phyloP scores from a whole-genome alignment of 2,888 invertebrate genomes.

The Drosophila longiperda region DNA sequence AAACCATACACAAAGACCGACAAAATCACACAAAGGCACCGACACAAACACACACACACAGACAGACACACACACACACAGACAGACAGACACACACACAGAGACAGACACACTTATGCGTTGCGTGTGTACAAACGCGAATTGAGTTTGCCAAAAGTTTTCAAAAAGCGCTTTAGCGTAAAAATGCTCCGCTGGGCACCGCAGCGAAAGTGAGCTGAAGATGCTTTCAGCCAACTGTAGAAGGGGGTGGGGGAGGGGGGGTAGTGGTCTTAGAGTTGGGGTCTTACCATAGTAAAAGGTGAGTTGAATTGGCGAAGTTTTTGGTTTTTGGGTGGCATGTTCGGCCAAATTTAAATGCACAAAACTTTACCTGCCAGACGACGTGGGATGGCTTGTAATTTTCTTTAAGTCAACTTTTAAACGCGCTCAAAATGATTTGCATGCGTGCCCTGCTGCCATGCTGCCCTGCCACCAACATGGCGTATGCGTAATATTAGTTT shows the following conservation, averaged over 20 bases:
- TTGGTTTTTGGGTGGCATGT: slow-evolving; percentile 23
- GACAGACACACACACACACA: slow-evolving; percentile 1
- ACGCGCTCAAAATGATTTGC: slow-evolving; percentile 67
- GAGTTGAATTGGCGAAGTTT: slow-evolving; percentile 7
- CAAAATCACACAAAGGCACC: slow-evolving; percentile 5
- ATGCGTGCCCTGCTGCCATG: slow-evolving; percentile 37
- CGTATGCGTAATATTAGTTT: slow-evolving; percentile 73
- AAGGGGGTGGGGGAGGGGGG: background rate
- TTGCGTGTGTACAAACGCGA: slow-evolving; percentile 1
- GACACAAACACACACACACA: background rate
- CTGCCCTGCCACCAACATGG: slow-evolving; percentile 33
- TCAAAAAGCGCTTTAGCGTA: slow-evolving; percentile 73
- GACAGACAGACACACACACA: background rate
- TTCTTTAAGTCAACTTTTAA: slow-evolving; percentile 74
- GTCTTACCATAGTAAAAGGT: background rate
- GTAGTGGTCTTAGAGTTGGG: background rate
- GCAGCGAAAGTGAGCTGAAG: slow-evolving; percentile 29
- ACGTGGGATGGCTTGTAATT: slow-evolving; percentile 59
- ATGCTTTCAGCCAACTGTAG: slow-evolving; percentile 14
- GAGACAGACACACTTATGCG: background rate
- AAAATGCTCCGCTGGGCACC: slow-evolving; percentile 65
- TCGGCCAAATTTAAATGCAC: slow-evolving; percentile 66
- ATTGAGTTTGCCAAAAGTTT: slow-evolving; percentile 63
- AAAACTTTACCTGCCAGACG: slow-evolving; percentile 46
- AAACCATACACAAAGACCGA: slow-evolving; percentile 9